Base-by-base conservation (phyloP, 2,888 invertebrate genomes). In the Ceraclea dissimilis region DNA sequence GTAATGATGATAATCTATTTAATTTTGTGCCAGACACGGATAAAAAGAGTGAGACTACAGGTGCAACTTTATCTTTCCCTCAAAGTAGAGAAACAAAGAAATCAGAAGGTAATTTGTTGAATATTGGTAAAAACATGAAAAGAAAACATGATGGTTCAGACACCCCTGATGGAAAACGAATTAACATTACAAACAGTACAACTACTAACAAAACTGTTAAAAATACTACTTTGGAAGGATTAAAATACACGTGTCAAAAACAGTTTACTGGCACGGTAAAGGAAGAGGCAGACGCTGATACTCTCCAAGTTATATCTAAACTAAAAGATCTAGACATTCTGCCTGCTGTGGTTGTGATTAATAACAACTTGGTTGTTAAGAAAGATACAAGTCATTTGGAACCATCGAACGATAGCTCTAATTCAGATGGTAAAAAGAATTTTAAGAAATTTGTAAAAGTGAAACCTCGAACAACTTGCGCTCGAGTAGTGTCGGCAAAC, bases 391-490 rank as follows among this genome's bases (percentile, higher is more conserved):
- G 19, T 11, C 2, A 10, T n/a, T 31, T 13, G 19, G 44, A 43
- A 33, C 16, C 43, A 16, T 16, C 43, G 6, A 13, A 18, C 4
- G 17, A 13, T 46, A 34, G 44, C 8, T 19, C 19, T 11, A 10
- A 6, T 17, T 6, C 21, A 11, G 50, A 55, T 20, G 19, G 50
- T 19, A 55, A 50, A 46, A 50, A 46, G 26, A 60, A 62, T 47
- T 62, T 60, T 16, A 62, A 62, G 51, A 59, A 59, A 19, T 62
- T 62, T 43, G 21, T 52, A 2, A 62, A 62, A 52, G 57, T 60
- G 2, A 51, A 58, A 34, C 62, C 62, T 16, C 26, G 55, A 13
- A 54, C 49, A 22, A 31, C 49, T 2, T 56, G 54, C 44, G 49
- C 22, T 20, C 39, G 49, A 51, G 48, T 59, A 2, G 53, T 62